Percentiles rank a stretch among this genome's conserved stretches.
Conservation (phyloP, 2,888 invertebrate species). For the Ophion slaviceki region DNA sequence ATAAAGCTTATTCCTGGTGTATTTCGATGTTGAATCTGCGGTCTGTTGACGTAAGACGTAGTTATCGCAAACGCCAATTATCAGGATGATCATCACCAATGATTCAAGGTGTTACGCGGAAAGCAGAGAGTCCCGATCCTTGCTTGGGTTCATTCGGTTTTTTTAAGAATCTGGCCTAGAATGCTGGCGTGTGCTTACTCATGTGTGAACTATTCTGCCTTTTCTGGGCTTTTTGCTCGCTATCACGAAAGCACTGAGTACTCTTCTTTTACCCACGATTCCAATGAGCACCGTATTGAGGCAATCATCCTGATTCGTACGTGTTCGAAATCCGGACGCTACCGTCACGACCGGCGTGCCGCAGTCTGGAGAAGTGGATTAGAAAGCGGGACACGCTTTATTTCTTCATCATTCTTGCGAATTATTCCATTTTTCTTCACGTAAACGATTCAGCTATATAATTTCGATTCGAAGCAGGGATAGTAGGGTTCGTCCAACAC, state of each 20-base stretch:
- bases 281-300: slow-evolving; percentile 22
- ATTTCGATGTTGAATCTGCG: no score
- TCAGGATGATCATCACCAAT: no score
- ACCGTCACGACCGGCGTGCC: slow-evolving; percentile 46
- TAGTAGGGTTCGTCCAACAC: no score
- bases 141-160: background rate
- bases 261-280: slow-evolving; percentile 24
- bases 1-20: no score
- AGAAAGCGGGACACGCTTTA: slow-evolving; percentile 53
- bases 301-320: slow-evolving; percentile 25
- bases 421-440: slow-evolving; percentile 24
- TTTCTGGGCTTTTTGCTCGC: slow-evolving; percentile 4
- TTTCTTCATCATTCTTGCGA: slow-evolving; percentile 31
- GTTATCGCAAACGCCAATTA: no score
- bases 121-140: no score
- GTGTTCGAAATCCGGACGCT: slow-evolving; percentile 35
- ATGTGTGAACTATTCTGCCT: background rate
- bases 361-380: slow-evolving; percentile 48
- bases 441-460: background rate
- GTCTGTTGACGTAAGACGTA: no score
- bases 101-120: no score
- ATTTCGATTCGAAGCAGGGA: background rate
- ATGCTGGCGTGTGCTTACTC: background rate
- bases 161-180: slow-evolving; percentile 13
- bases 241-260: background rate